Conservation (phyloP, 2,113 vertebrate genomes). For the Acrocephalus arundinaceus region DNA sequence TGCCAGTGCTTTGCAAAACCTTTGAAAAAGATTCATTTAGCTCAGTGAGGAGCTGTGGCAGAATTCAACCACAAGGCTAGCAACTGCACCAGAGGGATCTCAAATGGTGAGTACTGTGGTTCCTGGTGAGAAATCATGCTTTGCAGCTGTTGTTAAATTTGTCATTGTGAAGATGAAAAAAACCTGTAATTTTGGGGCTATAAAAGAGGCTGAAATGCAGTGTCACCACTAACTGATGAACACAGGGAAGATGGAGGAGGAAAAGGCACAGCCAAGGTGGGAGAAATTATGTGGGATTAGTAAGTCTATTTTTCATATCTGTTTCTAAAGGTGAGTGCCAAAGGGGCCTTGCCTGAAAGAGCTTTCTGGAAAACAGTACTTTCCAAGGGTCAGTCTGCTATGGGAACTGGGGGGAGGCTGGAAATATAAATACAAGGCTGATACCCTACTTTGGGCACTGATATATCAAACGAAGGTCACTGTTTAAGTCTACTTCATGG, state of each 20-base stretch:
- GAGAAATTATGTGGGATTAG: background rate
- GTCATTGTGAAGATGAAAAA: background rate
- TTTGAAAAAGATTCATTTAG: background rate
- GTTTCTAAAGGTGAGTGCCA: background rate
- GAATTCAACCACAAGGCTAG: background rate
- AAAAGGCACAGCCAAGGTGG: background rate
- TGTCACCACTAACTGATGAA: background rate
- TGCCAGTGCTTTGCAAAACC: background rate
- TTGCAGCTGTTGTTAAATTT: background rate
- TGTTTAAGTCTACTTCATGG: background rate
- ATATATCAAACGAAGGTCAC: background rate
- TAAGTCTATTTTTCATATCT: background rate
- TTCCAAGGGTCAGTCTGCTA: background rate
- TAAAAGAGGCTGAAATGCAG: background rate
- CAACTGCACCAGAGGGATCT: background rate
- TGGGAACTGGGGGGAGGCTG: fast-evolving
- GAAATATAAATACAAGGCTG: background rate
- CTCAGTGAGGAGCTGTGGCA: background rate
- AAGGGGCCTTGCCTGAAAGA: background rate
- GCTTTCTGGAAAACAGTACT: background rate
- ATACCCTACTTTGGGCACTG: background rate
- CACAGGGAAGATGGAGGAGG: background rate
- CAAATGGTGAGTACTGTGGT: background rate
- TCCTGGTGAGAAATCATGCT: background rate
- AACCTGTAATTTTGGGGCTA: background rate